Evolutionary conservation across 2,113 vertebrate genomes (phyloP).

Genomic region (Microcebus tavaratra): DNA sequence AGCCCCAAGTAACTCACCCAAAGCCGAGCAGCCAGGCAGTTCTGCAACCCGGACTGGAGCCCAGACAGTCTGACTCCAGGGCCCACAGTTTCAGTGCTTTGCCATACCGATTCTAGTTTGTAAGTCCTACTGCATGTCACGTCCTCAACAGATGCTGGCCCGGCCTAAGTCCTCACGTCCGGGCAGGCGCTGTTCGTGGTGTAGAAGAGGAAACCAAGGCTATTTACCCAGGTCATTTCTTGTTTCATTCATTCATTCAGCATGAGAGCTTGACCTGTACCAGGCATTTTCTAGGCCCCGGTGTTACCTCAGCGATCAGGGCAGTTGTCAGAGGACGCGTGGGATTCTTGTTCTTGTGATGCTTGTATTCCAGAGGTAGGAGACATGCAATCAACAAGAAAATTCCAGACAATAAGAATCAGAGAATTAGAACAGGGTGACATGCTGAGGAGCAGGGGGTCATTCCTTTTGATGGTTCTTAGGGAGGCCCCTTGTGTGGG

Average conservation of each 20-base stretch:
- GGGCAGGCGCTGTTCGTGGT: background rate
- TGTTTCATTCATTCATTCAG: background rate
- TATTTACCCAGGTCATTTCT: background rate
- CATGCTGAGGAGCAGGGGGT: background rate
- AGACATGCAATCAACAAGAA: background rate
- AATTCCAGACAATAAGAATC: background rate
- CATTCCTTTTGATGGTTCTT: background rate
- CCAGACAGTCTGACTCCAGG: background rate
- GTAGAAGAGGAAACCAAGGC: background rate
- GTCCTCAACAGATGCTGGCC: background rate
- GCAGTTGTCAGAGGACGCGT: background rate
- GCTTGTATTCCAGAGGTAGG: background rate
- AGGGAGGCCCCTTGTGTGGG: background rate
- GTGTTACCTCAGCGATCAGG: background rate
- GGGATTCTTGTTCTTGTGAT: background rate
- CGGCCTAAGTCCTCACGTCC: background rate
- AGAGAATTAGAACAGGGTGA: background rate
- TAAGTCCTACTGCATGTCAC: background rate
- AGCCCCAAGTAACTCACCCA: background rate
- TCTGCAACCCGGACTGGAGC: background rate
- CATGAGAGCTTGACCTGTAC: background rate
- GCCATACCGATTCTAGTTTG: background rate
- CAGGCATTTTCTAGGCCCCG: background rate
- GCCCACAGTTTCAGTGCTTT: no score
- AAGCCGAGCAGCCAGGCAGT: background rate